Evolutionary conservation across 1,140 invertebrate species (phyloP).

Genomic region (Drosophila willistoni): DNA sequence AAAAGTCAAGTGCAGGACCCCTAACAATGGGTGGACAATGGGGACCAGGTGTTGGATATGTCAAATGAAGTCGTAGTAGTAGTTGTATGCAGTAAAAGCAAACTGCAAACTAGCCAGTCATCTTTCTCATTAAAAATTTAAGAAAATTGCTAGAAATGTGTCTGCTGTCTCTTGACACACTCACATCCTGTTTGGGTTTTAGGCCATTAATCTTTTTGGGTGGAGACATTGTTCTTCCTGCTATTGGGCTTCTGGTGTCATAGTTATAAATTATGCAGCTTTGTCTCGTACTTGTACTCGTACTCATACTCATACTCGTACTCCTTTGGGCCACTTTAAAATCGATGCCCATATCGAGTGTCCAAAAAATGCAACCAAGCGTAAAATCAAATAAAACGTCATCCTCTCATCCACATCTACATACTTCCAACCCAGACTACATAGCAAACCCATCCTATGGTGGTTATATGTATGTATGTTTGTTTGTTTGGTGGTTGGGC

Average conservation of each 20-base stretch:
- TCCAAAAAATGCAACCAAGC: conserved; percentile 70
- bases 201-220: conserved; percentile 70
- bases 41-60: conserved; percentile 41
- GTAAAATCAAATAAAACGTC: conserved; percentile 81
- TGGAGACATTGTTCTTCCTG: conserved; percentile 56
- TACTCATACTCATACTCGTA: background rate
- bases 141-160: conserved; percentile 31
- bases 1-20: conserved; percentile 64
- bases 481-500: conserved; percentile 13
- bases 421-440: conserved; percentile 47
- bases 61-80: conserved; percentile 47
- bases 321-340: conserved; percentile 53
- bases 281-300: conserved; percentile 2
- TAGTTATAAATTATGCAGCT: conserved; percentile 74
- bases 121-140: conserved; percentile 32
- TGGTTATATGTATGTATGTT: background rate
- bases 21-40: conserved; percentile 53
- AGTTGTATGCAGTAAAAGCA: conserved; percentile 19
- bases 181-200: conserved; percentile 45
- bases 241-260: conserved; percentile 47
- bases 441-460: background rate
- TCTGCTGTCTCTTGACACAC: conserved; percentile 37
- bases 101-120: conserved; percentile 35
- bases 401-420: conserved; percentile 53
- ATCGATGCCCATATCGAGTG: conserved; percentile 77